Evolutionary conservation across 1,140 invertebrate genomes (phyloP), one percentile per base, ranked within the genome.

Genomic region (Heterodera carotae): DNA sequence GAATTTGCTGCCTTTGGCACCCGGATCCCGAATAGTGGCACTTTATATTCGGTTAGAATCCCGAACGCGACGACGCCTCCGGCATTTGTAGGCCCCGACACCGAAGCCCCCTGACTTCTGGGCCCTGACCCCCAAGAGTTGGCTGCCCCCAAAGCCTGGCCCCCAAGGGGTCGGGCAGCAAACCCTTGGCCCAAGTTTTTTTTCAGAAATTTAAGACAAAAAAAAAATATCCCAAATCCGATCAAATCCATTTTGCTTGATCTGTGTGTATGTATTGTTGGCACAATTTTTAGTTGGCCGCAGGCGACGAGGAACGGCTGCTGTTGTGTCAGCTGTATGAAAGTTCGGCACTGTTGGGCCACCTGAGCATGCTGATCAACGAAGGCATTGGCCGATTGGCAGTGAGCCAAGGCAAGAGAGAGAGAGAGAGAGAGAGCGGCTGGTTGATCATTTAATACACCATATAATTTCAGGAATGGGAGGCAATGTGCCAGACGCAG

Each of bases 311-410:
- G 68, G 80, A 85, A 53, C 75, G 84, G 59, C 25, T 75, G 60
- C 64, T 87, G 29, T 74, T 86, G 43, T 86, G 85, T 64, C 84
- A 86, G 71, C 69, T 86, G 43, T 83, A 85, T 68, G 84, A 86
- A 76, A 81, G 71, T 75, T 80, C 82, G 34, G 69, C 79, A 15
- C 67, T 87, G 27, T 76, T 86, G 12, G 78, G 81, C 29, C 84
- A 86, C 73, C 73, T 86, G 8, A 85, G 85, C n/a, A 80, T 73
- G 22, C 68, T 85, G 67, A 86, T 86, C 22, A 84, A 76, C 43
- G 81, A 87, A 70, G 85, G 83, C 59, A 66, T 86, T 31, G 85
- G 87, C 34, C 67, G 84, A 70, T 70, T 86, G 36, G 80, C 87
- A 15, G 56, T 84, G 62, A 83, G 76, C 31, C 82, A 86, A 33